Base-by-base conservation (phyloP, 2,797 vertebrate genomes). In the Hipposideros larvatus region DNA sequence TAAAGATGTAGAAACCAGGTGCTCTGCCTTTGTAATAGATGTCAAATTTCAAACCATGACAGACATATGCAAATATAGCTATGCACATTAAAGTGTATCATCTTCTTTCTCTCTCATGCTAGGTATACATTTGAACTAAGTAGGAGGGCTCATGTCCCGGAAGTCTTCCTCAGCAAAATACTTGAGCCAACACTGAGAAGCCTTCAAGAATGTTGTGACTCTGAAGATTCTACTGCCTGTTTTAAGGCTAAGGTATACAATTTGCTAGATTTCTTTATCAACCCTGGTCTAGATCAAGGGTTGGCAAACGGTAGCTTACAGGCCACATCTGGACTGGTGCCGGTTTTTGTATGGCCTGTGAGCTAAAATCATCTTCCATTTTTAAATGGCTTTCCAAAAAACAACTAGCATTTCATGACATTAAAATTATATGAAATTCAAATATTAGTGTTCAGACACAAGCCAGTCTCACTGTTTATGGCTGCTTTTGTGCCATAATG, bases 71-170 rank as follows among this genome's bases (percentile, higher is more conserved):
- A 84, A n/a, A n/a, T 53, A 19, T 31, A 82, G 2, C 2, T 16
- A 31, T 0, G 1, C 11, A 51, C 0, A 0, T 79, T 55, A n/a
- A 79, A 92, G 53, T 34, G 3, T 22, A 14, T 31, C 18, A 15
- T 65, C 13, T 71, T 14, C 34, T 74, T 48, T 88, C 34, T 10
- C 0, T 71, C 66, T 51, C 70, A 4, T 79, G 28, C 13, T 96
- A 99, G 99, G 90, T 98, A 97, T 90, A 78, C 98, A 18, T 99
- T 98, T 55, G 98, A 98, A 94, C 53, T 98, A 93, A 98, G 98
- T 7, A 98, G 97, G 83, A 98, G 97, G 51, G 95, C 98, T 68
- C 97, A 68, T 11, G 11, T 98, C 79, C 98, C 99, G 0, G 98
- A 99, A 0, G 98, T 98, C 2, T 85, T 98, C 93, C 97, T 99